Evolutionary conservation across 2,888 invertebrate genomes (phyloP), one percentile per base, ranked within the genome.

Genomic region (Synanthedon formicaeformis): DNA sequence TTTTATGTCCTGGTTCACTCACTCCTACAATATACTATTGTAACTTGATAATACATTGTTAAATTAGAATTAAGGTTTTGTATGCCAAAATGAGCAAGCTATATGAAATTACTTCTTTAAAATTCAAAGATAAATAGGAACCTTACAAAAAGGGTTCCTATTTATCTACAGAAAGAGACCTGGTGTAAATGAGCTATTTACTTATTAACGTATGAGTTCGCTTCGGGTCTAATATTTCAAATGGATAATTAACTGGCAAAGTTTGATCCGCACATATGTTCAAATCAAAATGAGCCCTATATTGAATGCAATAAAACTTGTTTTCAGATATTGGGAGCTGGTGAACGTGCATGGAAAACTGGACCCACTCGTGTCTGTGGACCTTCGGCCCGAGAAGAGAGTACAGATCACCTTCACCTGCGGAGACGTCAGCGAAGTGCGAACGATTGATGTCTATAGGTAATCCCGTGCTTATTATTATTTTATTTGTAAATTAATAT

Each of bases 361-460:
- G 55, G 94, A 96, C 80, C 97, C 96, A 0, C 85, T 98, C 64
- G 96, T 96, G 53, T 93, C 96, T 60, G 92, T 98, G 50, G 94
- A 95, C 85, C 89, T 98, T 64, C 88, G 94, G 71, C 94, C 95
- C 6, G 95, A 95, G 75, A 95, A 95, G 75, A 90, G 93, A 56
- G 95, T 96, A 48, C 94, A 94, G 82, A 94, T 97, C 56, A 92
- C 92, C 45, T 93, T 97, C 70, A 93, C 92, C 3, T 96, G 92
- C 74, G 95, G 94, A 18, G 91, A 92, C 65, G 89, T 89, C 63
- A 92, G 91, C 65, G 94, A 94, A 83, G 90, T 92, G 54, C 89
- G 92, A 55, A 91, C 91, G 51, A 91, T 96, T 40, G 93, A 94
- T 71, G 92, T 95, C 41, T 93, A 94, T 74, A 85, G 89, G 89